Percentiles rank a stretch among this genome's conserved stretches.
Conservation (phyloP, 2,888 invertebrate genomes). For the Drosophila infuscata region DNA sequence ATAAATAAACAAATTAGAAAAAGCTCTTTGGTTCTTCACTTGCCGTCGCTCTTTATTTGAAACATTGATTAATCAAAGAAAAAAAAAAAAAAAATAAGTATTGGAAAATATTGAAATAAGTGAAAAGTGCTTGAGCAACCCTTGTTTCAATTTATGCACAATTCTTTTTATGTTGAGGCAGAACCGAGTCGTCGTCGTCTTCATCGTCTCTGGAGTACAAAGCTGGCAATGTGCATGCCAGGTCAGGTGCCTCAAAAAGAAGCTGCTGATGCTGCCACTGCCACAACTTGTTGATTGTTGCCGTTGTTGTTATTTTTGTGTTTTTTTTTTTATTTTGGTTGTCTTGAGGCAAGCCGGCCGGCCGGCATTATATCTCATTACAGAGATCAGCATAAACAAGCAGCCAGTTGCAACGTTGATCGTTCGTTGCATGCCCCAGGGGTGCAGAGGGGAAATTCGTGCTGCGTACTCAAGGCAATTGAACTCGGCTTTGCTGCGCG, state of each 20-base stretch:
- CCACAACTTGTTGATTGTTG: conserved; percentile 24
- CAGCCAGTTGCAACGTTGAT: conserved; percentile 19
- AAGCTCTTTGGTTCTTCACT: not conserved
- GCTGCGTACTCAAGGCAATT: conserved; percentile 71
- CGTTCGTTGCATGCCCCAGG: conserved; percentile 54
- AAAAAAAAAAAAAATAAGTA: not conserved
- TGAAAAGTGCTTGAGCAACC: conserved; percentile 2
- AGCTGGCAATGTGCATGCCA: conserved; percentile 43
- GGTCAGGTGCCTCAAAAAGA: conserved; percentile 60
- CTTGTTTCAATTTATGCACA: conserved; percentile 40
- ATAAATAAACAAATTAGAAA: not conserved
- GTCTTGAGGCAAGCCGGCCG: conserved; percentile 52
- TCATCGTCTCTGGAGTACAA: conserved; percentile 32
- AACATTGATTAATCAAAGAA: no score
- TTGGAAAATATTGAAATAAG: not conserved
- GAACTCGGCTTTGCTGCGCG: conserved; percentile 67
- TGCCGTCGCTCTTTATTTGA: not conserved
- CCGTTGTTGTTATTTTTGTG: conserved; percentile 11
- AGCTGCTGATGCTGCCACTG: conserved; percentile 26
- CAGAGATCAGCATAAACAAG: conserved; percentile 80
- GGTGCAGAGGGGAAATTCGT: conserved; percentile 17
- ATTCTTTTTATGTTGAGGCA: conserved; percentile 31
- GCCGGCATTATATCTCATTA: conserved; percentile 81
- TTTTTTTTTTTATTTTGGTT: conserved; percentile 31
- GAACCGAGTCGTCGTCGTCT: conserved; percentile 16